Percentiles rank a stretch among this genome's conserved stretches.
Evolutionary conservation across 1,140 invertebrate species (phyloP).

Genomic region (Zaprionus davidi): DNA sequence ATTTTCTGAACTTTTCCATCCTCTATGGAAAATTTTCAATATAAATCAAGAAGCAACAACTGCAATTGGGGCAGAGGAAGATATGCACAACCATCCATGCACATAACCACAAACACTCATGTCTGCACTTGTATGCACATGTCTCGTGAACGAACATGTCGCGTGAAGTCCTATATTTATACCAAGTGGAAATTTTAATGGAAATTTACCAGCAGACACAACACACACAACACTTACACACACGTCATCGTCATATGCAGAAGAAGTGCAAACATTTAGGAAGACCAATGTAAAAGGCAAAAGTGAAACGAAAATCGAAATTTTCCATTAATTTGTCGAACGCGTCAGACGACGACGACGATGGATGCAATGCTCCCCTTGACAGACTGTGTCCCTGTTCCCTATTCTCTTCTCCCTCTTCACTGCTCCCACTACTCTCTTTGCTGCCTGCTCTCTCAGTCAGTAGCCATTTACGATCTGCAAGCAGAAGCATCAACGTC

Average conservation of each 20-base stretch:
- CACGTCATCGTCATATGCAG: conserved; percentile 22
- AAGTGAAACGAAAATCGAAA: conserved; percentile 68
- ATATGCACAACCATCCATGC: neutral
- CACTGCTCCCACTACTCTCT: neutral
- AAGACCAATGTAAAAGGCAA: conserved; percentile 40
- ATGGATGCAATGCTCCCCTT: conserved; percentile 30
- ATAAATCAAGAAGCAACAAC: neutral
- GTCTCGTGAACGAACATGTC: conserved; percentile 26
- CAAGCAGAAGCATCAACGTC: conserved; percentile 22
- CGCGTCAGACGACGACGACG: conserved; percentile 14
- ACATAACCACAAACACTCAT: neutral
- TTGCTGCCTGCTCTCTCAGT: neutral
- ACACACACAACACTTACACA: conserved; percentile 3
- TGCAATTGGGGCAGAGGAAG: neutral
- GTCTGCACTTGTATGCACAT: conserved; percentile 9
- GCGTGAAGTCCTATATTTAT: conserved; percentile 61
- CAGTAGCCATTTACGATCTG: neutral
- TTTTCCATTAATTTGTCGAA: conserved; percentile 68
- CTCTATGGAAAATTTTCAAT: conserved; percentile 7
- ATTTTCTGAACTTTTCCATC: neutral
- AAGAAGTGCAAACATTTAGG: conserved; percentile 66
- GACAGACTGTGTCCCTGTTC: neutral
- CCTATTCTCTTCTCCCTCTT: neutral
- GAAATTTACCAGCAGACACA: conserved; percentile 60
- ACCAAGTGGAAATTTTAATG: conserved; percentile 66